Conservation (phyloP, 2,888 invertebrate genomes). For the Linyphia triangularis region DNA sequence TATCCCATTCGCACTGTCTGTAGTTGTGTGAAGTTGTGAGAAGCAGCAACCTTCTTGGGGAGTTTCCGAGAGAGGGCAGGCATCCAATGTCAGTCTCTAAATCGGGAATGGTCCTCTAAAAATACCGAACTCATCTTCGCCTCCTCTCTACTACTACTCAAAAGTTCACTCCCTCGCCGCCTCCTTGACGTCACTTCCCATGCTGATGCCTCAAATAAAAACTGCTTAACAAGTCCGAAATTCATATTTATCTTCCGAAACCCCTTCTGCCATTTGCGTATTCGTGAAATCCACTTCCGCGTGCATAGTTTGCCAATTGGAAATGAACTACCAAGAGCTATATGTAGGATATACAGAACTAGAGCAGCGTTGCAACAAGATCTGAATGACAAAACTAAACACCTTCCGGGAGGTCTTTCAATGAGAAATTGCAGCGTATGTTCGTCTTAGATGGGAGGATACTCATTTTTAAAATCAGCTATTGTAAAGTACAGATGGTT, state of each 20-base stretch:
- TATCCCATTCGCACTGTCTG: slow-evolving; percentile 40
- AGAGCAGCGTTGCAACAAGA: no score
- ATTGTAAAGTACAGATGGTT: no score
- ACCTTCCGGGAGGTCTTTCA: no score
- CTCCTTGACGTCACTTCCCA: not conserved
- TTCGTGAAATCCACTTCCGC: slow-evolving; percentile 20
- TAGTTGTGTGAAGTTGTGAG: slow-evolving; percentile 26
- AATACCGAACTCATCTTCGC: slow-evolving; percentile 25
- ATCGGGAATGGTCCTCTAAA: slow-evolving; percentile 70
- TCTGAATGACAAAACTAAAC: no score
- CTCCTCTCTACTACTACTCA: slow-evolving; percentile 8
- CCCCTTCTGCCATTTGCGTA: not conserved
- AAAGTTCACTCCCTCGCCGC: slow-evolving; percentile 55
- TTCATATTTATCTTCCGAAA: not conserved
- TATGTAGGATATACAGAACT: no score
- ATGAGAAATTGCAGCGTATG: no score
- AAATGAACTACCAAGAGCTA: no score
- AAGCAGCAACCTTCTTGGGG: slow-evolving; percentile 69
- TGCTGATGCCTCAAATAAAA: slow-evolving; percentile 63
- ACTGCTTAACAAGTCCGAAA: slow-evolving; percentile 32
- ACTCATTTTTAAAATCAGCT: no score
- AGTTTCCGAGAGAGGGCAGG: slow-evolving; percentile 45
- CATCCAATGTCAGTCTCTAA: slow-evolving; percentile 73
- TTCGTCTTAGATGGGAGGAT: no score
- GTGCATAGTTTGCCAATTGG: not conserved